phyloP scores from a whole-genome alignment of 2,113 vertebrate species.

The Halcyon malimbica region DNA sequence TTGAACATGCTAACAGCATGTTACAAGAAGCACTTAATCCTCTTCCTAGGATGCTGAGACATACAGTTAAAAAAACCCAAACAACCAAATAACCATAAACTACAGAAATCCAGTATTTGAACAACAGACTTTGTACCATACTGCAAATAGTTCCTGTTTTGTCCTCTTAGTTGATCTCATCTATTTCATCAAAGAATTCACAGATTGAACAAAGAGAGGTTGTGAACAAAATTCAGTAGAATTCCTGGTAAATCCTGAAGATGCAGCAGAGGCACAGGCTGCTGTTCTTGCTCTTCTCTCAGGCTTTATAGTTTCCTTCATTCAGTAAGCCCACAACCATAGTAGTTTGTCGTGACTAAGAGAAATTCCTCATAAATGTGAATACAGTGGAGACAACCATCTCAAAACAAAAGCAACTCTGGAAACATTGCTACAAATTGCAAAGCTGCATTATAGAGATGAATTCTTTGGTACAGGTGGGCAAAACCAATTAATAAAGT shows the following conservation, averaged over 20 bases:
- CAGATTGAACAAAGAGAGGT: background rate
- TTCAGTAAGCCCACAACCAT: background rate
- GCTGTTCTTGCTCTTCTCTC: background rate
- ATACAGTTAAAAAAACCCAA: background rate
- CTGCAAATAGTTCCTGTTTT: background rate
- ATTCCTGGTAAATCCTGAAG: background rate
- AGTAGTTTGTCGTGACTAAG: background rate
- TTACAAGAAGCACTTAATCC: background rate
- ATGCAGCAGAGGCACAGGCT: background rate
- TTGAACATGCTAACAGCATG: background rate
- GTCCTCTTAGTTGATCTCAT: background rate
- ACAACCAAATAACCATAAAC: background rate
- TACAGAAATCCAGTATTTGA: background rate
- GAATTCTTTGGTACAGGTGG: background rate
- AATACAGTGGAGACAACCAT: background rate
- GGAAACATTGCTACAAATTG: background rate
- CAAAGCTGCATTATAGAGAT: background rate
- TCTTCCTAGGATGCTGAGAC: background rate
- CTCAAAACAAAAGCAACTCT: background rate
- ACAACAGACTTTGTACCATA: background rate
- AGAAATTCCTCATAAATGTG: background rate
- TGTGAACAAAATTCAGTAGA: background rate
- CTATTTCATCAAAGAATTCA: background rate
- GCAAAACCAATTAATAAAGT: background rate
- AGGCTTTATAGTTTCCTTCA: background rate